A percentile compares a stretch with the other conserved stretches of the same genome.
These are phyloP conservation scores for Ptychoptera albimana DNA, from an alignment of 2,888 invertebrate genomes.

Conservation along the genomic window DNA sequence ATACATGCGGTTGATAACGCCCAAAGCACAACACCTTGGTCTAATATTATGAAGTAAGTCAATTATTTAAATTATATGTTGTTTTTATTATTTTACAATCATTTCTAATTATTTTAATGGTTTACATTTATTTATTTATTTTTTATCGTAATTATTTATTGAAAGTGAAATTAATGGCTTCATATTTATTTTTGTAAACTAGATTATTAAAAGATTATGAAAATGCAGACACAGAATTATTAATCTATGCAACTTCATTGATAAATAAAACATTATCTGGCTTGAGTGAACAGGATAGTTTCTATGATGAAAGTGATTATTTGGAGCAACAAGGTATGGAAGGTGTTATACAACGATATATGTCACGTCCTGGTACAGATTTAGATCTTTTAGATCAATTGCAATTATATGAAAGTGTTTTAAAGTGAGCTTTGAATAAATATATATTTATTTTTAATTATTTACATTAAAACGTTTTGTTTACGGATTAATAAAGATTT, in stretches of 20 bases:
- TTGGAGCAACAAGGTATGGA: slow-evolving; percentile 91
- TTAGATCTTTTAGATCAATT: slow-evolving; percentile 84
- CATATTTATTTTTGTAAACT: slow-evolving; percentile 23
- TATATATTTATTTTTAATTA: background rate
- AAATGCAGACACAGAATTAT: slow-evolving; percentile 87
- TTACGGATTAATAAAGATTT: slow-evolving; percentile 21
- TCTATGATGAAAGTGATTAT: slow-evolving; percentile 93
- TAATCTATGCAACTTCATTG: slow-evolving; percentile 90
- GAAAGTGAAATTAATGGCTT: background rate
- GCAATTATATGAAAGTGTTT: slow-evolving; percentile 86
- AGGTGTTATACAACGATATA: slow-evolving; percentile 69
- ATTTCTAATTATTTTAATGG: background rate
- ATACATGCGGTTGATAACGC: slow-evolving; percentile 66
- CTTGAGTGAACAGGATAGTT: slow-evolving; percentile 86
- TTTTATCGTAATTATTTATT: background rate
- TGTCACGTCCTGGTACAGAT: slow-evolving; percentile 85
- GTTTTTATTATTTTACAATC: background rate
- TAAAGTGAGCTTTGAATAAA: slow-evolving; percentile 49
- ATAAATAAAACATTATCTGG: slow-evolving; percentile 91
- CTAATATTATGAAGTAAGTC: slow-evolving; percentile 45
- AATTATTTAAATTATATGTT: slow-evolving; percentile 1
- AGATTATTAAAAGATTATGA: slow-evolving; percentile 84
- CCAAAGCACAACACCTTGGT: slow-evolving; percentile 55
- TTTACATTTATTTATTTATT: background rate
- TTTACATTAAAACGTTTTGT: background rate